Evolutionary conservation across 2,888 invertebrate species (phyloP), one percentile per base, ranked within the genome.

Genomic region (Dinocampus coccinellae): DNA sequence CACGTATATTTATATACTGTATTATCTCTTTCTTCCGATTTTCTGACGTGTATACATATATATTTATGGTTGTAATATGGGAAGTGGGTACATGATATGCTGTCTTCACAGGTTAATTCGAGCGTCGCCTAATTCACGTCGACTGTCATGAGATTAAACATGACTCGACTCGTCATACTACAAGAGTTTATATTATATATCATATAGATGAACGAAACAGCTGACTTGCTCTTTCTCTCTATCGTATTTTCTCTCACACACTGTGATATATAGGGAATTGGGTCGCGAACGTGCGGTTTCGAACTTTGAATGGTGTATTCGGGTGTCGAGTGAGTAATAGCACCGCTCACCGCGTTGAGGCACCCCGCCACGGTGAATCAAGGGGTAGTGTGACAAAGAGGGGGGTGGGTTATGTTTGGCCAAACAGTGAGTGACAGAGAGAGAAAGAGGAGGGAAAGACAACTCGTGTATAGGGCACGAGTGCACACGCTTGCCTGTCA

Each of bases 251-350:
- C 39, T 39, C n/a, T 58, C 26, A 13, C 26, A 29, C 33, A 26
- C 34, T 36, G 22, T 29, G 58, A 39, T 58, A 55, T 55, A 62
- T 62, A 63, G 68, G 67, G 80, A 85, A 85, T 83, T 84, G 81
- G 84, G 85, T 83, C 84, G 84, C 83, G 83, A 83, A 80, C 82
- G 82, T 81, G 82, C 78, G 82, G 83, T 83, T 84, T 64, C 80
- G 79, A 81, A 84, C 81, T 83, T 84, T 80, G 83, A 82, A 84
- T 84, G 82, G 82, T 82, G 81, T 82, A 82, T 83, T 85, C 82
- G 81, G 79, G 77, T 75, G 79, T 78, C 74, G 77, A 82, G 82
- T 83, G 84, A 84, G 82, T 84, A 83, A 84, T 84, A 83, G 84
- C 80, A 81, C 78, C 81, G 80, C 80, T 80, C 76, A 78, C 77